These are phyloP conservation scores for Leptobrachium leishanense DNA, from an alignment of 2,113 vertebrate genomes.

Conservation along the genomic window DNA sequence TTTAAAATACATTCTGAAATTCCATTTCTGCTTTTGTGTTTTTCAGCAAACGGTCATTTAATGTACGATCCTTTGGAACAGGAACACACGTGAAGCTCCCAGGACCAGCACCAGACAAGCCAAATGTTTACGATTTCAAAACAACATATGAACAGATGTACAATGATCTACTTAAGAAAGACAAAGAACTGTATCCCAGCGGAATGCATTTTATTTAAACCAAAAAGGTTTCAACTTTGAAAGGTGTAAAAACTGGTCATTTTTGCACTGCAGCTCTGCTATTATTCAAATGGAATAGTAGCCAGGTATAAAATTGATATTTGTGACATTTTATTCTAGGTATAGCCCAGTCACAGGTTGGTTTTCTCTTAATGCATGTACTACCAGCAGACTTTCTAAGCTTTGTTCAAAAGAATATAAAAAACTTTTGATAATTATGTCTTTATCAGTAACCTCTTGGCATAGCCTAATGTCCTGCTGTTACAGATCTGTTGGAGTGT, in stretches of 20 bases:
- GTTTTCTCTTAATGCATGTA: too few relatives aligned
- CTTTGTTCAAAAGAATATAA: too few relatives aligned
- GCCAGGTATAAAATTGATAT: constrained; percentile 25
- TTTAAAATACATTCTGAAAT: background rate
- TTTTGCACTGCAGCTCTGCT: constrained; percentile 49
- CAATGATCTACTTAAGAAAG: constrained; percentile 98
- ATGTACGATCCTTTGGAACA: constrained; percentile 94
- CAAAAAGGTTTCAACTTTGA: constrained; percentile 57
- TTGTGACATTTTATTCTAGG: background rate
- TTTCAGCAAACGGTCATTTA: constrained; percentile 95
- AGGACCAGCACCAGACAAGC: constrained; percentile 96
- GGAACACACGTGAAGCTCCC: constrained; percentile 96
- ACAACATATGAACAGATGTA: constrained; percentile 99
- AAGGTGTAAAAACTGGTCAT: constrained; percentile 56
- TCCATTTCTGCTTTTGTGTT: constrained; percentile 32
- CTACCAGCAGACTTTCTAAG: too few relatives aligned
- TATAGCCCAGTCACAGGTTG: background rate
- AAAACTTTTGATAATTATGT: too few relatives aligned
- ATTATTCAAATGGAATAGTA: constrained; percentile 9
- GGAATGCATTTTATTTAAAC: constrained; percentile 60
- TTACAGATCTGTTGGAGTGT: too few relatives aligned
- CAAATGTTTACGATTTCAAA: constrained; percentile 99
- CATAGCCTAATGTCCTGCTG: too few relatives aligned
- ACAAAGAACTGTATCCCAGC: constrained; percentile 99
- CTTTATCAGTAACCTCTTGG: too few relatives aligned